phyloP scores from a whole-genome alignment of 92 coral and sea anemone genomes.

The Palythoa caribaeorum region DNA sequence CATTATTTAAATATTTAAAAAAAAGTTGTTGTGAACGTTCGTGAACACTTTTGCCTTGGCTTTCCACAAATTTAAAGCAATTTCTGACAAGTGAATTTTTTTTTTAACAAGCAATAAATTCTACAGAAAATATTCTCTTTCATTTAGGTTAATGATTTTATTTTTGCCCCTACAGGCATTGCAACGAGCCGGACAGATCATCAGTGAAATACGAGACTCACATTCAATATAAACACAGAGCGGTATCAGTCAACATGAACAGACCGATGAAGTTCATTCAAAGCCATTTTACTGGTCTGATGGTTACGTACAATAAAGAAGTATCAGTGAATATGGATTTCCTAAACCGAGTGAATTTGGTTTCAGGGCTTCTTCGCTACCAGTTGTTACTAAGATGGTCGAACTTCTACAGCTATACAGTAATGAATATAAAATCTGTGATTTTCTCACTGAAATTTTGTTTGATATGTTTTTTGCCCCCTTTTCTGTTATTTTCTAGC shows the following conservation, averaged over 20 bases:
- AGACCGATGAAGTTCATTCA: background rate
- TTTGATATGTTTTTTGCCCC: background rate
- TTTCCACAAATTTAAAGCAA: too few species aligned
- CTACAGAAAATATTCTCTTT: background rate
- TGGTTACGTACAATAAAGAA: background rate
- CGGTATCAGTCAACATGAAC: background rate
- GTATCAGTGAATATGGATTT: background rate
- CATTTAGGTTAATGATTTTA: background rate
- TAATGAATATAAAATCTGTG: background rate
- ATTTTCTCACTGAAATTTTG: background rate
- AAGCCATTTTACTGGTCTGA: background rate
- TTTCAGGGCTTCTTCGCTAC: background rate
- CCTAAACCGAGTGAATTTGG: background rate
- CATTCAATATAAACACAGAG: slow-evolving; percentile 51
- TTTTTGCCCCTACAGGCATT: slow-evolving; percentile 63
- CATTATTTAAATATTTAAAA: too few species aligned
- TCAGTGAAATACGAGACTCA: slow-evolving; percentile 95
- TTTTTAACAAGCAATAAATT: too few species aligned
- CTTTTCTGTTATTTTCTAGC: background rate
- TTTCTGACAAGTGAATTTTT: too few species aligned
- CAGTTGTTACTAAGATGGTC: background rate
- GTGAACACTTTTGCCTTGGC: too few species aligned
- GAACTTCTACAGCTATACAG: background rate
- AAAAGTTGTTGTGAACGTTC: too few species aligned
- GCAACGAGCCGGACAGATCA: slow-evolving; percentile 94